Evolutionary conservation across 1,140 invertebrate species (phyloP), one percentile per base, ranked within the genome.

Genomic region (Gryllus bimaculatus): DNA sequence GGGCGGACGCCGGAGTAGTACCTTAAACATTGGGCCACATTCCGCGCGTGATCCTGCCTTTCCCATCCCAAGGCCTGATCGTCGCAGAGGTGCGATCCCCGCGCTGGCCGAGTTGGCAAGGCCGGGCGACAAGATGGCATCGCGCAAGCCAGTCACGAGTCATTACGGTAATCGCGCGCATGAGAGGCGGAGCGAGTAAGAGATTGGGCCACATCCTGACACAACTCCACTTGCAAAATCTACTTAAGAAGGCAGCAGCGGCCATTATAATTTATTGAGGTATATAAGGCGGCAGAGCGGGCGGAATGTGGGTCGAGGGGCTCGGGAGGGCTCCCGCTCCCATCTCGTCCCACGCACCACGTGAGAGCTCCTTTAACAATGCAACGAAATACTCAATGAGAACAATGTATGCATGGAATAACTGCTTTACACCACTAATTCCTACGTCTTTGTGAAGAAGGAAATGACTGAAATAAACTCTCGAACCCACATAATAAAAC

Each of bases 191-290:
- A 66, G 54, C 54, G 54, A 66, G 54, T 18, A 66, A 18, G 10
- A 66, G 54, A 66, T 66, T 66, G 54, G 54, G 54, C 54, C 54
- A 66, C 54, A 66, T 66, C 54, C 54, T 66, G 54, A 66, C 54
- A 66, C 54, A 66, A 66, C 54, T 66, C 54, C 10, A 66, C 2
- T 66, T 66, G 54, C 54, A 66, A 66, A 66, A 66, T 66, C 54
- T 66, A 66, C 54, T 66, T 66, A 66, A 66, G 54, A 66, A 66
- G 54, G 54, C 54, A 66, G 54, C 54, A 66, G 54, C 54, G 18
- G 54, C 18, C 54, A 66, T 66, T 66, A 66, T 66, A 66, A 66
- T 66, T 66, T 66, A 66, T 66, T 66, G 54, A 66, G 54, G 54
- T 66, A 66, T 18, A 66, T 66, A 66, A 66, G 10, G 54, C 15